Conservation (phyloP, 2,113 vertebrate genomes). For the Cyanoderma ruficeps region DNA sequence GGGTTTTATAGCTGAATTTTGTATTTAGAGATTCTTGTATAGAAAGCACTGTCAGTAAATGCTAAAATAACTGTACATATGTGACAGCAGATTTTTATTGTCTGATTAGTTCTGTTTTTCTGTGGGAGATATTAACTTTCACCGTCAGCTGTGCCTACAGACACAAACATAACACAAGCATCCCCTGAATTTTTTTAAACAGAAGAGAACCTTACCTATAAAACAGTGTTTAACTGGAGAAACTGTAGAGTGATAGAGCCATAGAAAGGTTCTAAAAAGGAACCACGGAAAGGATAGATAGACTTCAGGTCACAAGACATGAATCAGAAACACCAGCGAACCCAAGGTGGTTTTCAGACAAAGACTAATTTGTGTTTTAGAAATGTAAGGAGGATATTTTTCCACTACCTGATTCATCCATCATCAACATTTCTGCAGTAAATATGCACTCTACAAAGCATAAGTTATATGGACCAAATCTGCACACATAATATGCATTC, state of each 20-base stretch:
- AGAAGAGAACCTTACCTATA: not conserved
- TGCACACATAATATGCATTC: not conserved
- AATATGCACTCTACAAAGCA: not conserved
- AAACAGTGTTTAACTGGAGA: not conserved
- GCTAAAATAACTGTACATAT: not conserved
- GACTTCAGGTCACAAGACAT: not conserved
- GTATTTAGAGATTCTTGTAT: not conserved
- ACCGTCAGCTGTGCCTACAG: not conserved
- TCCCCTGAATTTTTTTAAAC: not conserved
- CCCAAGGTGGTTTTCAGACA: not conserved
- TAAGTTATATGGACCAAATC: not conserved
- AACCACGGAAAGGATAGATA: rapidly evolving
- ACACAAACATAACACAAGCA: not conserved
- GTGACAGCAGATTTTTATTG: not conserved
- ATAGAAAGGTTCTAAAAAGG: not conserved
- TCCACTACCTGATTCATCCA: not conserved
- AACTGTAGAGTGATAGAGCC: not conserved
- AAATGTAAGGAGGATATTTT: not conserved
- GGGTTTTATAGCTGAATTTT: not conserved
- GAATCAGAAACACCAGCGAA: not conserved
- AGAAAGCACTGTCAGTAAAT: not conserved
- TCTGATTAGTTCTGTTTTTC: not conserved
- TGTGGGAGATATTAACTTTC: not conserved
- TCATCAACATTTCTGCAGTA: not conserved
- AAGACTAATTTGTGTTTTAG: not conserved